Base-by-base conservation (phyloP, 2,113 vertebrate species). In the Bubo blakistoni region DNA sequence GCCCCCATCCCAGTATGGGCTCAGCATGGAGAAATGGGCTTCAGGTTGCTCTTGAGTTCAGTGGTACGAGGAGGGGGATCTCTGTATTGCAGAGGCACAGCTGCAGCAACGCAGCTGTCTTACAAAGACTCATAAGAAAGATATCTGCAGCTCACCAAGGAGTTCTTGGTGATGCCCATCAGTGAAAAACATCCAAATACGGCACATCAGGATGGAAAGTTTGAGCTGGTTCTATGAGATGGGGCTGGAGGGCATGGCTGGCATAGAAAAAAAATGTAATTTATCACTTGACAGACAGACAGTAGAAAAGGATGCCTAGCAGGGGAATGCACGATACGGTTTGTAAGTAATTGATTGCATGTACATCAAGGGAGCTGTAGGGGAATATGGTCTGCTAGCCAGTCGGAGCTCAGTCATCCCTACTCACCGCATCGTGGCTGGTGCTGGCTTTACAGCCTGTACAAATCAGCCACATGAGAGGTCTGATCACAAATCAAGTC, bases 81-180 rank as follows among this genome's bases (percentile, higher is more conserved):
- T 84, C 38, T 0, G 0, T 22, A 16, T 6, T 11, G 52, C 80
- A 61, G 79, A 26, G 40, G 40, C 40, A 24, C 19, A 36, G 58
- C 30, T 25, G 42, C 40, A 55, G 58, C 36, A 20, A 70, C 3
- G 38, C 51, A 71, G 52, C 20, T 55, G 20, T 10, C 27, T 32
- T 7, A 4, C 30, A 30, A 32, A 65, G 22, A 44, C n/a, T 17
- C 0, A 0, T 12, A 24, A 70, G 51, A 13, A 42, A 55, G 34
- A 29, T 9, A 27, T 3, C 88, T 81, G 81, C 59, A 78, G 71
- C 55, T 44, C 81, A 73, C 13, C 8, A 0, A 67, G 51, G 69
- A 52, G 25, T 14, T 55, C 51, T 2, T 58, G 59, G 36, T 30
- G 73, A 78, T 1, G 2, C 8, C 21, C 12, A 30, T 19, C 42